Evolutionary conservation across 2,113 vertebrate species (phyloP), one percentile per base, ranked within the genome.

Genomic region (Eonycteris spelaea): DNA sequence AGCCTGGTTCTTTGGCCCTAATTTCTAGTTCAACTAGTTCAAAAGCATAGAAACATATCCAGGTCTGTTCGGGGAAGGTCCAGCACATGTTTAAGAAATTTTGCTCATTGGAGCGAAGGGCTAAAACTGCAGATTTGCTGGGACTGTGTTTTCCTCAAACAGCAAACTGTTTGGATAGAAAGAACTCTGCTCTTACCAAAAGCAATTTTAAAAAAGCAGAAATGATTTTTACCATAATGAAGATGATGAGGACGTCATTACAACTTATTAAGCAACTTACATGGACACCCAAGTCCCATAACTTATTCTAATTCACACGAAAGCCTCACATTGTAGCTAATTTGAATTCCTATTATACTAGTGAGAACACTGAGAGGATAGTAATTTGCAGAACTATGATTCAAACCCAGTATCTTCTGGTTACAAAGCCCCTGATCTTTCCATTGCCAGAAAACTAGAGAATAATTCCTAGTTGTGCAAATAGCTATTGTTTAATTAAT

Each of bases 271-370:
- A 90, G 38, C 18, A 2, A 14, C 12, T 11, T 24, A 4, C 11
- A 22, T 0, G 10, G 48, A 63, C 53, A 9, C 0, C 0, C 21
- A 73, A 30, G 10, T 9, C 9, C 45, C 43, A 6, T 22, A 19
- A 45, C 11, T 28, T 35, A 14, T 38, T 91, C 53, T 51, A 48
- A 24, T 43, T 65, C 68, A 77, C 61, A 61, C 43, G 30, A 13
- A 13, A 71, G 73, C 21, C 51, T 94, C 35, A 1, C 4, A 0
- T 33, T 16, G 15, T 4, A 68, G 38, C 53, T 24, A 43, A 51
- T 12, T 12, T 11, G 16, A 87, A 86, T n/a, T 61, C 35, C 53
- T 18, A 1, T 30, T 59, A 74, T 21, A 57, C 61, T 12, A 28
- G 30, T 11, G 21, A 92, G n/a, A 1, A 48, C n/a, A 8, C 26